These are phyloP conservation scores for Pseudomyrmex sp. DNA, from an alignment of 1,140 invertebrate species.

Conservation along the genomic window DNA sequence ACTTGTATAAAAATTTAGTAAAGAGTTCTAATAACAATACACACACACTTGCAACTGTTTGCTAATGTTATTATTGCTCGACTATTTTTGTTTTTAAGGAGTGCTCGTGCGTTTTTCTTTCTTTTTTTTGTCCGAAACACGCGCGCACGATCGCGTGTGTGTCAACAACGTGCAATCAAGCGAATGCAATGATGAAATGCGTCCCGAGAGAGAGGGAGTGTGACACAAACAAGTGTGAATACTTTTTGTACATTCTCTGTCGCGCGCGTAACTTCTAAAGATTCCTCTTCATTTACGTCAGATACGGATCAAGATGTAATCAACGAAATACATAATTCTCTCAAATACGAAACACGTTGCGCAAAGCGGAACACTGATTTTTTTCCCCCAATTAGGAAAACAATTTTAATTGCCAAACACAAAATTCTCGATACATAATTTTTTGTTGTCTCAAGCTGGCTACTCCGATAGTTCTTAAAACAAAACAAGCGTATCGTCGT, in stretches of 20 bases:
- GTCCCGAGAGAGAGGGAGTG: not conserved
- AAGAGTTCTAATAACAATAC: conserved; percentile 64
- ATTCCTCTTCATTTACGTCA: conserved; percentile 16
- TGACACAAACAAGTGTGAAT: no score
- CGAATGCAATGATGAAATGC: conserved; percentile 24
- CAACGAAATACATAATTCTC: conserved; percentile 14
- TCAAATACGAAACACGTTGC: conserved; percentile 21
- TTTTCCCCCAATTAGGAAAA: not conserved
- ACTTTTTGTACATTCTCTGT: no score
- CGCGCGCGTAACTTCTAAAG: not conserved
- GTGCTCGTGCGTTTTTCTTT: conserved; percentile 28
- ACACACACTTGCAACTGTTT: conserved; percentile 53
- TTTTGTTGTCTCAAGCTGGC: not conserved
- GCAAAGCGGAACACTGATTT: conserved; percentile 8
- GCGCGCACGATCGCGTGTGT: not conserved
- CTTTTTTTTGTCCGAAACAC: not conserved
- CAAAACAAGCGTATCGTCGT: not conserved
- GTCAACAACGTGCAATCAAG: conserved; percentile 34
- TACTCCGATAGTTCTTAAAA: not conserved
- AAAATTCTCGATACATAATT: not conserved
- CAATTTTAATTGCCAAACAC: not conserved
- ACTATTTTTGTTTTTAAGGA: conserved; percentile 55
- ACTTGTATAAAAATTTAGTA: conserved; percentile 70
- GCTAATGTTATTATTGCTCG: conserved; percentile 65
- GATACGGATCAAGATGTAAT: conserved; percentile 24